Evolutionary conservation across 2,113 vertebrate genomes (phyloP), one percentile per base, ranked within the genome.

Genomic region (Saccopteryx leptura): DNA sequence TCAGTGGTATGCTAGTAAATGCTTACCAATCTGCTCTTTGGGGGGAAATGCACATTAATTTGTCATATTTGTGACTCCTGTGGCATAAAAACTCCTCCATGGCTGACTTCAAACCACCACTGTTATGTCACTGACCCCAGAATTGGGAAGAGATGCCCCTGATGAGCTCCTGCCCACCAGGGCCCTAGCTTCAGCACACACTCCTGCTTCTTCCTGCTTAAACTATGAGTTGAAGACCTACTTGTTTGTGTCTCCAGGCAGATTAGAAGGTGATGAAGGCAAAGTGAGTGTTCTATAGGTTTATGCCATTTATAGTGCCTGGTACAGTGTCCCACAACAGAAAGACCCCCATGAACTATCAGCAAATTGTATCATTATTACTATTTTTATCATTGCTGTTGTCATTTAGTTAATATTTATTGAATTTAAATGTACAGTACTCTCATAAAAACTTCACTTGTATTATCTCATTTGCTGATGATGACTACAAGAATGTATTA

Each of bases 141-240:
- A 28, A 1, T 4, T 54, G 60, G 48, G 63, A 87, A 60, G 79
- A 46, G 39, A n/a, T 0, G 24, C 7, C 2, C 2, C 65, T 0
- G 1, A 0, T 1, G 56, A 33, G 46, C 28, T 48, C 74, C 39
- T 31, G 71, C 9, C 61, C 2, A 2, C 46, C 23, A 3, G 3
- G 2, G 24, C 24, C 4, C 52, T 24, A 0, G 15, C 4, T 8
- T 31, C 46, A 0, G 21, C 60, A 10, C 0, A 0, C 0, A 11
- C 54, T 23, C 81, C 24, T 1, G 17, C 18, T 13, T 50, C 56
- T 56, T 68, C 79, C 83, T 54, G 61, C 63, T 72, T 52, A 31
- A 39, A 12, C 71, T 1, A 28, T 5, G 5, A 54, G 31, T 39
- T 48, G 14, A 54, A 17, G 6, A 7, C 21, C 26, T 54, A 23